These are phyloP conservation scores for Tachystola acroxantha DNA, from an alignment of 2,888 invertebrate genomes.

Conservation along the genomic window DNA sequence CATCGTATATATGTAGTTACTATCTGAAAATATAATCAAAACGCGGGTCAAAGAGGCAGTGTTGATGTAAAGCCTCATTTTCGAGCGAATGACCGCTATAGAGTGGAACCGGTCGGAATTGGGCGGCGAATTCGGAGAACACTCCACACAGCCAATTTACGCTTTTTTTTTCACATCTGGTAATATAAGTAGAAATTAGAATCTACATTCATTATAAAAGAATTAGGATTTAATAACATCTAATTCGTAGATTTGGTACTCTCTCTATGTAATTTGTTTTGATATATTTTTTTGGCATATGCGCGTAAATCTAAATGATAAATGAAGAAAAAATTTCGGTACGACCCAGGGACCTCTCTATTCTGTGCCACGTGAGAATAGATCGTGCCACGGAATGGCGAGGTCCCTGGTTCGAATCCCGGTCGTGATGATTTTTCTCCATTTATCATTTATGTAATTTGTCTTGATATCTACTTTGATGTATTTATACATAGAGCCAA, in stretches of 20 bases:
- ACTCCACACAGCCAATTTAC: slow-evolving; percentile 32
- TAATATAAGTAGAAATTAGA: slow-evolving; percentile 19
- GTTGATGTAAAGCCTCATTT: neutral
- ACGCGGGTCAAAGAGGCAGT: neutral
- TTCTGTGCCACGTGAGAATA: no score
- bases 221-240: slow-evolving; percentile 23
- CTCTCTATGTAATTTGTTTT: neutral
- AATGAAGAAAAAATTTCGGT: no score
- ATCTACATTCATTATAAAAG: slow-evolving; percentile 33
- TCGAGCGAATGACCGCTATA: slow-evolving; percentile 17
- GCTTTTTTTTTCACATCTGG: slow-evolving; percentile 33
- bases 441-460: no score
- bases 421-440: no score
- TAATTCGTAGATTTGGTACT: slow-evolving; percentile 4
- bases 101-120: slow-evolving; percentile 25
- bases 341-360: no score
- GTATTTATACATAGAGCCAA: no score
- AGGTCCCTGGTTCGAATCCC: no score
- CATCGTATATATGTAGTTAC: no score
- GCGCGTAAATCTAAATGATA: no score
- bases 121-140: slow-evolving; percentile 19
- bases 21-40: neutral
- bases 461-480: no score
- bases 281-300: no score
- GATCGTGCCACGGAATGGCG: no score